These are phyloP conservation scores for Eubucco bourcierii DNA, from an alignment of 2,113 vertebrate genomes.

Conservation along the genomic window DNA sequence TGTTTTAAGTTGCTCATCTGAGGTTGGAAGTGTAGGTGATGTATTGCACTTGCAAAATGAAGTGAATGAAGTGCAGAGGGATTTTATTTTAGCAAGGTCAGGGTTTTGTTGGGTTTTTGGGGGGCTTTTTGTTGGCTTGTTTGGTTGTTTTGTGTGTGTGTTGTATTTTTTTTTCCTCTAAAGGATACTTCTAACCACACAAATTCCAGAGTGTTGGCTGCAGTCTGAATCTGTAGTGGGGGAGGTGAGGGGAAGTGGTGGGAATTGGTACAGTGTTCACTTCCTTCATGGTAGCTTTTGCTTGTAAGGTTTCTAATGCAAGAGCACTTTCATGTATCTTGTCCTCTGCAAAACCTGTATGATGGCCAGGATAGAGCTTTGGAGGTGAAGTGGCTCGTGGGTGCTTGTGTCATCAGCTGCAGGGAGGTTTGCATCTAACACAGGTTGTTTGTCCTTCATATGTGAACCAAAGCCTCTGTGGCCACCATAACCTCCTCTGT, in stretches of 20 bases:
- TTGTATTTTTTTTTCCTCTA: neutral
- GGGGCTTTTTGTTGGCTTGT: too few species aligned
- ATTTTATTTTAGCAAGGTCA: neutral
- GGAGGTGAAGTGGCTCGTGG: neutral
- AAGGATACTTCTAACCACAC: neutral
- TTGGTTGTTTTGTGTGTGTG: too few species aligned
- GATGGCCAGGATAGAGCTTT: neutral
- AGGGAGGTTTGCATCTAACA: neutral
- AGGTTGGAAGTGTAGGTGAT: neutral
- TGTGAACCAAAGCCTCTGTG: neutral
- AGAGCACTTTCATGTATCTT: fast-evolving
- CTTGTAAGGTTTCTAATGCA: neutral
- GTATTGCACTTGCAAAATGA: neutral
- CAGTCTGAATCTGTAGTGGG: neutral
- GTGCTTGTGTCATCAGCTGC: fast-evolving
- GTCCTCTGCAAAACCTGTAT: neutral
- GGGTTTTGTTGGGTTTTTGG: neutral
- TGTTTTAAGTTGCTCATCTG: neutral
- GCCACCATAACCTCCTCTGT: neutral
- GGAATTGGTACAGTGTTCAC: neutral
- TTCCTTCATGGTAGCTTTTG: neutral
- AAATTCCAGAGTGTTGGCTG: neutral
- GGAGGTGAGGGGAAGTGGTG: constrained; percentile 35
- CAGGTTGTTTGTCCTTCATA: fast-evolving
- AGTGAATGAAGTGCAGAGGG: neutral